These are phyloP conservation scores for Acholoe squamosa DNA, from an alignment of 2,888 invertebrate species.

Conservation along the genomic window DNA sequence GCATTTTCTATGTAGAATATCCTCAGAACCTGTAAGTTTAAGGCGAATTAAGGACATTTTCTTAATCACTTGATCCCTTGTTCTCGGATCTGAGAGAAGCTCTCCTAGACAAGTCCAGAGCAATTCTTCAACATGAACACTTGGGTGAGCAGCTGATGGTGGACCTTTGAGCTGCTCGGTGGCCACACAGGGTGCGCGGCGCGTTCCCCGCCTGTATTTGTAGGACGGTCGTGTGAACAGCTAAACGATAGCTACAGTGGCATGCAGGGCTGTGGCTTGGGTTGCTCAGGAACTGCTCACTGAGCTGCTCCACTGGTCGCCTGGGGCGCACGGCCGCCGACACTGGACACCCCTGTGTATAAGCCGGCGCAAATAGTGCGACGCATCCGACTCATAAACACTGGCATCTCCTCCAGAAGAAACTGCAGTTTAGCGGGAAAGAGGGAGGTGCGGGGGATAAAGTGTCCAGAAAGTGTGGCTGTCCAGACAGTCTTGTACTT, in stretches of 20 bases:
- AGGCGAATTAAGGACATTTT: too few relatives aligned
- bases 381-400: not conserved
- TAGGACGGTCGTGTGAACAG: constrained; percentile 21
- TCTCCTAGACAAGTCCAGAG: too few relatives aligned
- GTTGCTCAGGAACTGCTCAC: not conserved
- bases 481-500: not conserved
- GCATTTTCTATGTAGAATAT: too few relatives aligned
- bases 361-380: constrained; percentile 14
- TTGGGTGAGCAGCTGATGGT: too few relatives aligned
- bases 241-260: constrained; percentile 20
- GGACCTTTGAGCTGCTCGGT: not conserved
- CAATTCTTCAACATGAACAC: too few relatives aligned
- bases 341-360: not conserved
- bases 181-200: constrained; percentile 14
- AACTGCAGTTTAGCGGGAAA: not conserved
- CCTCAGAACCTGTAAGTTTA: too few relatives aligned
- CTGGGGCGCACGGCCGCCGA: not conserved
- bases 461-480: not conserved
- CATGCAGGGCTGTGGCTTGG: constrained; percentile 9
- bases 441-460: not conserved
- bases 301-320: constrained; percentile 7
- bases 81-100: too few relatives aligned
- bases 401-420: not conserved
- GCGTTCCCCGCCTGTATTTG: not conserved
- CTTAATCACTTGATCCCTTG: too few relatives aligned